Conservation (phyloP, 2,797 vertebrate genomes). For the Melanotaenia maccullochi region DNA sequence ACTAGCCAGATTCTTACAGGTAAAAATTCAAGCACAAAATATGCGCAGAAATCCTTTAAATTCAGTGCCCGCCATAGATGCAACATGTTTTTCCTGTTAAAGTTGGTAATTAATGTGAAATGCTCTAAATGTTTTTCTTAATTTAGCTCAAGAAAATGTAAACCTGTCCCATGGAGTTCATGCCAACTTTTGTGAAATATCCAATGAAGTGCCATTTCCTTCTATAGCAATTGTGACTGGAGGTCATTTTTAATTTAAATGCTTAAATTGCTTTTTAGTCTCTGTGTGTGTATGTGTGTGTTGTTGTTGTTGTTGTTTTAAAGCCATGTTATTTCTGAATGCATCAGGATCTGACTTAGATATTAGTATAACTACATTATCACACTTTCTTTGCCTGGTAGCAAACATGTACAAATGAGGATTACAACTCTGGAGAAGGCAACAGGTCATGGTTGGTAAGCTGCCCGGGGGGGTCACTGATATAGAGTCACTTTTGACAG, state of each 20-base stretch:
- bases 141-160: slow-evolving; percentile 53
- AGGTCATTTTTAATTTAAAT: slow-evolving; percentile 76
- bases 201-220: slow-evolving; percentile 66
- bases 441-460: slow-evolving; percentile 87
- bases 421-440: slow-evolving; percentile 83
- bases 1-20: slow-evolving; percentile 79
- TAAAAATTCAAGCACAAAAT: slow-evolving; percentile 68
- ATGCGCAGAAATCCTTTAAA: slow-evolving; percentile 60
- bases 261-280: slow-evolving; percentile 54
- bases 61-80: slow-evolving; percentile 58
- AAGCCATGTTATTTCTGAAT: slow-evolving; percentile 76
- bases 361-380: slow-evolving; percentile 84
- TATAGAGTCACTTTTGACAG: slow-evolving; percentile 86
- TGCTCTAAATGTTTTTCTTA: slow-evolving; percentile 59
- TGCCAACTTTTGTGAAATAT: slow-evolving; percentile 73
- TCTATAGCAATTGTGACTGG: slow-evolving; percentile 73
- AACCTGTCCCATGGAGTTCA: slow-evolving; percentile 49
- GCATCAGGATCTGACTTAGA: slow-evolving; percentile 77
- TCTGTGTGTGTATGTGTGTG: slow-evolving; percentile 18
- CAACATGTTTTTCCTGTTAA: slow-evolving; percentile 46
- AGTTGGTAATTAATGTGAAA: slow-evolving; percentile 57
- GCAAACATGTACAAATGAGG: slow-evolving; percentile 79
- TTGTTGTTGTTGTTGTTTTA: slow-evolving; percentile 40
- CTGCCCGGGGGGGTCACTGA: slow-evolving; percentile 84
- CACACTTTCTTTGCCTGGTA: slow-evolving; percentile 80